Evolutionary conservation across 2,797 vertebrate genomes (phyloP), one percentile per base, ranked within the genome.

Genomic region (Oreochromis mossambicus): DNA sequence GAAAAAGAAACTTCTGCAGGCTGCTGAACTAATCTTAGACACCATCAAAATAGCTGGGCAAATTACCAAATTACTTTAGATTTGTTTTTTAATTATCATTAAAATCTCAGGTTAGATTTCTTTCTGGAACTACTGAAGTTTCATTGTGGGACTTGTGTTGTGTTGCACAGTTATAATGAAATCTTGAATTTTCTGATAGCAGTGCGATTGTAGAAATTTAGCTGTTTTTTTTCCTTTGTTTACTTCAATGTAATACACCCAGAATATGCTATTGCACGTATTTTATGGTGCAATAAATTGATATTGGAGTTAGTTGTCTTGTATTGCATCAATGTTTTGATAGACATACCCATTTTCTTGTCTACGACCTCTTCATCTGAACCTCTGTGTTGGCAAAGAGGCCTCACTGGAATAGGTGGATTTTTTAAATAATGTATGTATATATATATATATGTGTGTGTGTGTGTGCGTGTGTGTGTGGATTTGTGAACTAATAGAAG

Each of bases 401-500:
- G n/a, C 21, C 24, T 32, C 61, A 13, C 3, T 29, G 43, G 24
- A 61, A n/a, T 7, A 3, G 38, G 11, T 17, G 12, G 29, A 26
- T 14, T 8, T 36, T 24, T 12, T 19, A 36, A 34, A 34, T 34
- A 34, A 34, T 6, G 7, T 32, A 6, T 11, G 12, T 43, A 43
- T 43, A 29, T 32, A 7, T 6, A 34, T 7, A 7, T 34, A 7
- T 7, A 7, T 34, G 1, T 34, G 5, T 6, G 5, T 5, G 5
- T 29, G 5, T 32, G 1, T 32, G 2, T 32, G 5, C 4, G 2
- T 32, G 2, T 6, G 2, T 46, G 32, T 19, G 24, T 8, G 1
- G 2, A 51, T 79, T 81, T 48, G 12, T 29, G 19, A 75, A 55
- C 13, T 0, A 43, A 0, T 5, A 14, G 7, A 17, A 13, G 38